A percentile compares a stretch with the other conserved stretches of the same genome.
Conservation (phyloP, 2,888 invertebrate genomes). For the Polyommatus iphigenia region DNA sequence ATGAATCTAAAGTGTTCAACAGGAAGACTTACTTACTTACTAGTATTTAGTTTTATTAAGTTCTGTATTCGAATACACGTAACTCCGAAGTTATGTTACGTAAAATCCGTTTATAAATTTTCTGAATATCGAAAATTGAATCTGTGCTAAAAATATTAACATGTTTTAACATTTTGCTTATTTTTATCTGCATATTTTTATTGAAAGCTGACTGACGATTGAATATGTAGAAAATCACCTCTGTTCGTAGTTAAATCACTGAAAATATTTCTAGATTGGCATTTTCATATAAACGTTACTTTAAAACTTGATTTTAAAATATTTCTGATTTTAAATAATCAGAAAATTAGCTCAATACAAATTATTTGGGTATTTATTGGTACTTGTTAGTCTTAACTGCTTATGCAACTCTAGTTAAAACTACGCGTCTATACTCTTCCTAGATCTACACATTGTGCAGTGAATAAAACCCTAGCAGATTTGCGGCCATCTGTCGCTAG, state of each 20-base stretch:
- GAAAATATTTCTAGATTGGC: neutral
- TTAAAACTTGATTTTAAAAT: too few relatives aligned
- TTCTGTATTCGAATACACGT: neutral
- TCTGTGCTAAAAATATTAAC: neutral
- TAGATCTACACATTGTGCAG: neutral
- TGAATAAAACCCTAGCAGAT: neutral
- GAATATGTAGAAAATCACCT: too few relatives aligned
- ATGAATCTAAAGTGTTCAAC: too few relatives aligned
- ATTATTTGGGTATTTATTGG: neutral
- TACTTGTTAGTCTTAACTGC: neutral
- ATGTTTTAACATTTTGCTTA: neutral
- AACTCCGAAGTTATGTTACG: neutral
- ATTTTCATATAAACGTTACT: neutral
- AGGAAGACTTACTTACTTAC: neutral
- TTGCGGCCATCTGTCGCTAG: slow-evolving; percentile 32
- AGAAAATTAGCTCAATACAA: neutral
- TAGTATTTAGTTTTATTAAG: neutral
- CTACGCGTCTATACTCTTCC: neutral
- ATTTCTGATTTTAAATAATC: neutral
- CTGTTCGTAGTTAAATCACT: neutral
- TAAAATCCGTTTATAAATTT: neutral
- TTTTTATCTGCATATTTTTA: too few relatives aligned
- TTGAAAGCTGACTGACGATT: neutral
- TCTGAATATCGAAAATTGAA: neutral
- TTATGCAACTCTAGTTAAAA: neutral